phyloP scores from a whole-genome alignment of 2,113 vertebrate species.

The Gambusia holbrooki region DNA sequence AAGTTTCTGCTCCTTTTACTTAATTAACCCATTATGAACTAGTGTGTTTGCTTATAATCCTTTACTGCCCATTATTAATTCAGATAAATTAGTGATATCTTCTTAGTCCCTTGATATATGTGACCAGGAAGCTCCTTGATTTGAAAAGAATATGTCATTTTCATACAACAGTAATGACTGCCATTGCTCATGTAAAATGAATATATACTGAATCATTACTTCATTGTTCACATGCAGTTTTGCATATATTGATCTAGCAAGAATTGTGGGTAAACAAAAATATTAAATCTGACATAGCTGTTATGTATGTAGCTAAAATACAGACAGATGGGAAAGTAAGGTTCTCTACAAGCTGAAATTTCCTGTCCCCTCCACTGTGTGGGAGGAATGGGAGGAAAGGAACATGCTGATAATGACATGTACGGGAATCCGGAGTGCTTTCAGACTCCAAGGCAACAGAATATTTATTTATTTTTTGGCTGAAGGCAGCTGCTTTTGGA shows the following conservation, averaged over 20 bases:
- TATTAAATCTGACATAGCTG: neutral
- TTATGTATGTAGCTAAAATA: neutral
- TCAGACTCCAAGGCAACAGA: conserved; percentile 12
- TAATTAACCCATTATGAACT: no score
- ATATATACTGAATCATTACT: neutral
- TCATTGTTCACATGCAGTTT: no score
- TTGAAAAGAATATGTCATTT: no score
- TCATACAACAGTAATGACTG: neutral
- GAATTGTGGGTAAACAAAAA: neutral
- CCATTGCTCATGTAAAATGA: no score
- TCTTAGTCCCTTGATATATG: no score
- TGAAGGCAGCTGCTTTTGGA: conserved; percentile 27
- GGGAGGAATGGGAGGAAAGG: conserved; percentile 38
- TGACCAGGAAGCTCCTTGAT: no score
- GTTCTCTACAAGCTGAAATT: conserved; percentile 25
- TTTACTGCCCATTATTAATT: no score
- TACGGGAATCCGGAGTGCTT: conserved; percentile 32
- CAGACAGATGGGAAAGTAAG: conserved; percentile 44
- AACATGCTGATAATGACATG: conserved; percentile 65
- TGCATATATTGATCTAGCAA: neutral
- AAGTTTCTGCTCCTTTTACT: no score
- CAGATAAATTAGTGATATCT: no score
- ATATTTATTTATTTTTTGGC: neutral
- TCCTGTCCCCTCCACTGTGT: conserved; percentile 29
- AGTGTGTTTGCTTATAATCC: no score